Conservation (phyloP, 2,888 invertebrate genomes). For the Pterostichus madidus region DNA sequence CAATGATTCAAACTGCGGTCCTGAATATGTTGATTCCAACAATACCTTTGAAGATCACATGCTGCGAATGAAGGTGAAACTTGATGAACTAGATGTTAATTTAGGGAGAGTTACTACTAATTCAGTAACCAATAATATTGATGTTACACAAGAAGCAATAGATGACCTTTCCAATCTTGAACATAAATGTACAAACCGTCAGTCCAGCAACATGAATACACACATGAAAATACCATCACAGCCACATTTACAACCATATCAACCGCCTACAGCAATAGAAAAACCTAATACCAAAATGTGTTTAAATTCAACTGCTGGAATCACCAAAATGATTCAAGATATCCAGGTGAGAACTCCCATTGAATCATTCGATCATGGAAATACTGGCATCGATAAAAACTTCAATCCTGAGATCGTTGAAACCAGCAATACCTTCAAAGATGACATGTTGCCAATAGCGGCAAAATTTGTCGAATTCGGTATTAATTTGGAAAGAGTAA, state of each 20-base stretch:
- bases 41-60: background rate
- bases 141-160: background rate
- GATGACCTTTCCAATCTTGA: constrained; percentile 69
- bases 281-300: too few species aligned
- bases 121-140: background rate
- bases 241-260: background rate
- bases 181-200: background rate
- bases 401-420: background rate
- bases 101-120: background rate
- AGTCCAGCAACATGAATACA: background rate
- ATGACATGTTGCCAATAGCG: background rate
- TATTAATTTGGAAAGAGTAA: too few species aligned
- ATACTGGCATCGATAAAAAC: too few species aligned
- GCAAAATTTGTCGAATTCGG: background rate
- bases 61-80: background rate
- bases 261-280: constrained; percentile 78
- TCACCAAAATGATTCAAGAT: too few species aligned
- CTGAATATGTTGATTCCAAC: background rate
- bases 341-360: constrained; percentile 78
- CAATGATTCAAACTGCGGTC: background rate
- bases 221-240: background rate
- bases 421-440: background rate
- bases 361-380: background rate
- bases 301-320: too few species aligned
- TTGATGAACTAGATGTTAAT: background rate